phyloP scores from a whole-genome alignment of 2,797 vertebrate species.

The Gobio occitaniae region DNA sequence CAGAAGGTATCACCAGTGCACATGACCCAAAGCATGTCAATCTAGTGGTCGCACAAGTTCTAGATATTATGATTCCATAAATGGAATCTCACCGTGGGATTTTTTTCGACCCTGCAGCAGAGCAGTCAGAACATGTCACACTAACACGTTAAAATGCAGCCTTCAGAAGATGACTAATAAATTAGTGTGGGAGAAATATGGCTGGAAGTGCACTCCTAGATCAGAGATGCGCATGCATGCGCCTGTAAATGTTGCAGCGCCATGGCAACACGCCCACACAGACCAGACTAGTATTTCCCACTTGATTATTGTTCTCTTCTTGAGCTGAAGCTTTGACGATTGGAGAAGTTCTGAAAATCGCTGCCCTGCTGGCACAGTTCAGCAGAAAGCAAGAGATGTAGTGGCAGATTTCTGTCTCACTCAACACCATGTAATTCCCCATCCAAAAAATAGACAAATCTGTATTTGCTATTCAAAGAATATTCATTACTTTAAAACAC shows the following conservation, averaged over 20 bases:
- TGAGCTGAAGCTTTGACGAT: slow-evolving; percentile 30
- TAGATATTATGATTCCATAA: background rate
- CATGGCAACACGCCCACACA: slow-evolving; percentile 42
- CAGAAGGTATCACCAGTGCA: slow-evolving; percentile 81
- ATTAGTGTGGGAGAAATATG: slow-evolving; percentile 30
- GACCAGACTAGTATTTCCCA: slow-evolving; percentile 21
- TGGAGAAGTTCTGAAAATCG: background rate
- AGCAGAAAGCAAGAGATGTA: background rate
- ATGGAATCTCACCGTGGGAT: slow-evolving; percentile 10
- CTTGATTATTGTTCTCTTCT: slow-evolving; percentile 33
- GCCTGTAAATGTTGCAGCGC: slow-evolving; percentile 18
- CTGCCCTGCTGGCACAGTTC: slow-evolving; percentile 1
- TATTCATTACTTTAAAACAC: no score
- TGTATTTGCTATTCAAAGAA: background rate
- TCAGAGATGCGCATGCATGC: slow-evolving; percentile 11
- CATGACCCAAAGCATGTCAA: background rate
- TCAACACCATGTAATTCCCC: background rate
- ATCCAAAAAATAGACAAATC: background rate
- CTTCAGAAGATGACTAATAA: slow-evolving; percentile 37
- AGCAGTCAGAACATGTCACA: slow-evolving; percentile 21
- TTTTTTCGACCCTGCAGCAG: background rate
- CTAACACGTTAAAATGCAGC: slow-evolving; percentile 15
- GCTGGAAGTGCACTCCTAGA: slow-evolving; percentile 31
- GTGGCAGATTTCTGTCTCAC: background rate
- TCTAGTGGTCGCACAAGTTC: background rate